These are phyloP conservation scores for Drosophila pectinifera DNA, from an alignment of 1,140 invertebrate genomes.

Conservation along the genomic window DNA sequence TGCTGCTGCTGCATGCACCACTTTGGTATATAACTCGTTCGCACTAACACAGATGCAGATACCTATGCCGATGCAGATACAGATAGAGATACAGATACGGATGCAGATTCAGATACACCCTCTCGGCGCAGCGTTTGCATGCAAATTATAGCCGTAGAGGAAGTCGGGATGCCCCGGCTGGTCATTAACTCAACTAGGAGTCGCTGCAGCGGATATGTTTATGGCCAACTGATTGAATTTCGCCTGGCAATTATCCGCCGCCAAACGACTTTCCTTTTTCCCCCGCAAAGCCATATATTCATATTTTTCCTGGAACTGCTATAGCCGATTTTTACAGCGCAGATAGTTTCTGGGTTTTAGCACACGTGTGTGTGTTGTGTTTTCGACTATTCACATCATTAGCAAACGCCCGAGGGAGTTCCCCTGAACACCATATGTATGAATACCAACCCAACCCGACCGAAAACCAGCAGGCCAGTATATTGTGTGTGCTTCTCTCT, in stretches of 20 bases:
- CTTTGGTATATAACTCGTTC: constrained; percentile 72
- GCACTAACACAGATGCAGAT: constrained; percentile 34
- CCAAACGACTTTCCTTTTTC: constrained; percentile 53
- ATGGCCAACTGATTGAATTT: constrained; percentile 66
- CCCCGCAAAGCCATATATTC: constrained; percentile 19
- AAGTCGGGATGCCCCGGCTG: constrained; percentile 54
- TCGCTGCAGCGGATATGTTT: constrained; percentile 63
- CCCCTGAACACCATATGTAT: constrained; percentile 37
- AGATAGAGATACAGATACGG: constrained; percentile 24
- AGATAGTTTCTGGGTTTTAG: constrained; percentile 13
- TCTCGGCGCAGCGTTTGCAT: constrained; percentile 64
- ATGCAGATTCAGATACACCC: constrained; percentile 59
- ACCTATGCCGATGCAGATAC: constrained; percentile 26
- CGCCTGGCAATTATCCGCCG: constrained; percentile 32
- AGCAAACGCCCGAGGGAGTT: constrained; percentile 51
- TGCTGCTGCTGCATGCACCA: constrained; percentile 59
- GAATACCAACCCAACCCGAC: neutral
- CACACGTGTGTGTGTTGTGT: constrained; percentile 63
- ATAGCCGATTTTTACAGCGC: neutral
- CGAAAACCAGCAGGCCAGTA: constrained; percentile 27
- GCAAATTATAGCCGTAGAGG: constrained; percentile 70
- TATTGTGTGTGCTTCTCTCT: constrained; percentile 27
- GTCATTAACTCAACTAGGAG: constrained; percentile 66
- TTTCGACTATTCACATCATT: constrained; percentile 55
- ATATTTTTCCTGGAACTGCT: constrained; percentile 29